Evolutionary conservation across 2,113 vertebrate species (phyloP).

Genomic region (Hystrix brachyura): DNA sequence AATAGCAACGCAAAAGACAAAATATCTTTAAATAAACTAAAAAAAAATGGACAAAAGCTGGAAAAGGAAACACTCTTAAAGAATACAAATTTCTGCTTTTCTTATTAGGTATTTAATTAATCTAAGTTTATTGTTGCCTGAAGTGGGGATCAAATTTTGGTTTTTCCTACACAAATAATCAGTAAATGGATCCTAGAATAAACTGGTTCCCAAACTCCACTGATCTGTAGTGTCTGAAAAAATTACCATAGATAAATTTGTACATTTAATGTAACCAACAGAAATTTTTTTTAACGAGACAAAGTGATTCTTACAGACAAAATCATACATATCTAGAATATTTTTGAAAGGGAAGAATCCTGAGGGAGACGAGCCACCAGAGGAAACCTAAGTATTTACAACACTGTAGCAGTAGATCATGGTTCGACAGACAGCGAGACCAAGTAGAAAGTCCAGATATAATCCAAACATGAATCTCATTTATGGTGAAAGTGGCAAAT

Average conservation of each 20-base stretch:
- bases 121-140: neutral
- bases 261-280: neutral
- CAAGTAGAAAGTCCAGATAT: neutral
- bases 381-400: neutral
- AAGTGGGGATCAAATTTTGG: neutral
- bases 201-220: neutral
- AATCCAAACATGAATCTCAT: neutral
- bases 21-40: neutral
- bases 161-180: neutral
- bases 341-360: neutral
- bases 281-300: neutral
- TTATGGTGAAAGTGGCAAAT: neutral
- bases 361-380: neutral
- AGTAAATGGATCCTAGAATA: neutral
- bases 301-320: neutral
- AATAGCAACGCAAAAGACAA: neutral
- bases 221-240: neutral
- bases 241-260: neutral
- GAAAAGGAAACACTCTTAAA: conserved; percentile 1
- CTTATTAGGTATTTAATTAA: neutral
- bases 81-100: neutral
- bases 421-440: neutral
- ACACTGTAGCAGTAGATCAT: neutral
- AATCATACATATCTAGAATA: neutral
- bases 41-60: neutral